Conservation (phyloP, 1,140 invertebrate genomes). For the Trichonephila inaurata region DNA sequence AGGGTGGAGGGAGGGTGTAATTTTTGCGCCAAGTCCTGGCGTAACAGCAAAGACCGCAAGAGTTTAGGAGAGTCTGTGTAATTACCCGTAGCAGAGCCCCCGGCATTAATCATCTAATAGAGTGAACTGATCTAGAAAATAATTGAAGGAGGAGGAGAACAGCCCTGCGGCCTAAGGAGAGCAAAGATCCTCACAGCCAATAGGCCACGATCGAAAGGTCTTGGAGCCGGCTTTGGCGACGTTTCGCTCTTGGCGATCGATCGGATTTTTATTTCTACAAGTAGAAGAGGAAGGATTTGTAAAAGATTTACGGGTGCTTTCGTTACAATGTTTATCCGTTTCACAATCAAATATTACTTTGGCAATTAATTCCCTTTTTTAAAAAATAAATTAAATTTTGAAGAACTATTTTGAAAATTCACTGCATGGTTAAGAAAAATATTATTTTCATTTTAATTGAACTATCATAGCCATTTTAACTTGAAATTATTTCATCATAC, state of each 20-base stretch:
- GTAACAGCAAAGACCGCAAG: conserved; percentile 37
- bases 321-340: too few species aligned
- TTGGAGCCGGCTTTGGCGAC: conserved; percentile 9
- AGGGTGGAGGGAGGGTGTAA: conserved; percentile 1
- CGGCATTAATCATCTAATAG: conserved; percentile 76
- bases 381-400: too few species aligned
- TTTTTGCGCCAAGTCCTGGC: conserved; percentile 43
- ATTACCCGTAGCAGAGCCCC: conserved; percentile 69
- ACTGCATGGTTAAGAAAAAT: too few species aligned
- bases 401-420: too few species aligned
- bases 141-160: conserved; percentile 71
- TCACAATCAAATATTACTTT: too few species aligned
- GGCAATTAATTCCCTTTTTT: too few species aligned
- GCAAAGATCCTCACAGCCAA: conserved; percentile 60
- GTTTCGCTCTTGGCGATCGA: not conserved
- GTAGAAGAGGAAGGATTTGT: too few species aligned
- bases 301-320: too few species aligned
- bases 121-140: conserved; percentile 76
- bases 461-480: too few species aligned
- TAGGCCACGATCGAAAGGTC: conserved; percentile 59
- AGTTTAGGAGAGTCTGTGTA: conserved; percentile 36
- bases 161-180: not conserved
- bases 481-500: too few species aligned
- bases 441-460: too few species aligned
- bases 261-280: not conserved